Conservation (phyloP, 2,888 invertebrate genomes). For the Drosophila mimetica region DNA sequence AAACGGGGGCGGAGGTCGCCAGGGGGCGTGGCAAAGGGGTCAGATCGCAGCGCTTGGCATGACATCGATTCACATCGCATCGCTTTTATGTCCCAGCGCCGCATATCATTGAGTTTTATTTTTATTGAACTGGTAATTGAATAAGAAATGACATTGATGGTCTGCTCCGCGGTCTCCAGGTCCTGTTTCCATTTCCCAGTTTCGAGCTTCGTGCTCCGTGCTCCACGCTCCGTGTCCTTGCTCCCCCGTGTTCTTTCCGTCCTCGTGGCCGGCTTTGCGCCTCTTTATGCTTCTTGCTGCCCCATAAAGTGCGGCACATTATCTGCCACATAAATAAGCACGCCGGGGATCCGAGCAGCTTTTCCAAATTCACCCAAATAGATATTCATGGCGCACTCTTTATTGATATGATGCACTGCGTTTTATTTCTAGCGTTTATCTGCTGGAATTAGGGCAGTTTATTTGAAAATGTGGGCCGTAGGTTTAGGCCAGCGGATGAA, state of each 20-base stretch:
- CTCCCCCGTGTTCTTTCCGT: constrained; percentile 1
- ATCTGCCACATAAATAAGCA: constrained; percentile 56
- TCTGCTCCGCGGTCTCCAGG: constrained; percentile 20
- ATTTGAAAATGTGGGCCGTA: constrained; percentile 3
- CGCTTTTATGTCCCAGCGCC: constrained; percentile 54
- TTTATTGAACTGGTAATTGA: constrained; percentile 76
- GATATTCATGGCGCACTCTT: constrained; percentile 51
- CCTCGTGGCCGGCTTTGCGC: constrained; percentile 48
- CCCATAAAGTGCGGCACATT: constrained; percentile 55
- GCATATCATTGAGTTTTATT: constrained; percentile 72
- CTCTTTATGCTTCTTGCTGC: constrained; percentile 49
- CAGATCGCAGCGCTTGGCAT: constrained; percentile 32
- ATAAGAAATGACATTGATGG: constrained; percentile 71
- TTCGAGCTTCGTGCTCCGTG: constrained; percentile 13
- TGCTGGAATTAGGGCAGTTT: constrained; percentile 36
- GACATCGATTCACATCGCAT: constrained; percentile 22
- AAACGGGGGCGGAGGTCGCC: background rate
- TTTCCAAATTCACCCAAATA: constrained; percentile 50
- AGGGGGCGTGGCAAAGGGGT: constrained; percentile 12
- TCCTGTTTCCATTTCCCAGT: constrained; percentile 9
- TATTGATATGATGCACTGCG: constrained; percentile 45
- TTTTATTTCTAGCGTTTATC: constrained; percentile 48
- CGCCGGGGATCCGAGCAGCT: constrained; percentile 21
- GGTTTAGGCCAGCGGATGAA: background rate
- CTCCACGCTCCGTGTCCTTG: constrained; percentile 10